These are phyloP conservation scores for Cochlearius cochlearius DNA, from an alignment of 2,113 vertebrate genomes.

Conservation along the genomic window DNA sequence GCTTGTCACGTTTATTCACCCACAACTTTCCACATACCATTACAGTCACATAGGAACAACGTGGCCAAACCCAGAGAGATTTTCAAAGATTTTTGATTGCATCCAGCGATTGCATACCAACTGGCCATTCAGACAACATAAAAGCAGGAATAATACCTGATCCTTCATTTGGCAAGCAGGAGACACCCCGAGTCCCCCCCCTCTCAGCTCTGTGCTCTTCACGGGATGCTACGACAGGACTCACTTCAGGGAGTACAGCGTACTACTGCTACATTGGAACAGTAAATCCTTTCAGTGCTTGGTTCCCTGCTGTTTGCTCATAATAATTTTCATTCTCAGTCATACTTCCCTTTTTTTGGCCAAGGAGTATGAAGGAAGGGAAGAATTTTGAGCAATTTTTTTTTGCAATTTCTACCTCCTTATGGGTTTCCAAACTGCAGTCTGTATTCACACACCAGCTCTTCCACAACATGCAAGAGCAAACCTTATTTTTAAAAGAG, in stretches of 20 bases:
- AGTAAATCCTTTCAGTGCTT: not conserved
- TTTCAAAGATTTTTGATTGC: not conserved
- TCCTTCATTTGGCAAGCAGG: not conserved
- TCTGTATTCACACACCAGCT: not conserved
- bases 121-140: too few species aligned
- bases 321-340: not conserved
- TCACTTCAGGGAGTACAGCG: not conserved
- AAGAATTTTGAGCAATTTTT: not conserved
- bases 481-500: not conserved
- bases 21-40: not conserved
- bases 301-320: not conserved
- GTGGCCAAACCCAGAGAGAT: not conserved
- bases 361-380: not conserved
- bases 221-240: not conserved
- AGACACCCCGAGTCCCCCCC: not conserved
- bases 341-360: not conserved
- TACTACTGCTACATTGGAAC: not conserved
- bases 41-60: not conserved
- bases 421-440: not conserved
- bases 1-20: fast-evolving
- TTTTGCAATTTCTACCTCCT: not conserved
- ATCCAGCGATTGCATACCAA: not conserved
- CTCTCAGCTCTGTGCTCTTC: not conserved
- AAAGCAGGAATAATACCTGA: not conserved
- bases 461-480: not conserved